These are phyloP conservation scores for Trichoplax adhaerens DNA, from an alignment of 37 sponge, comb jelly and placozoan species.

Conservation along the genomic window DNA sequence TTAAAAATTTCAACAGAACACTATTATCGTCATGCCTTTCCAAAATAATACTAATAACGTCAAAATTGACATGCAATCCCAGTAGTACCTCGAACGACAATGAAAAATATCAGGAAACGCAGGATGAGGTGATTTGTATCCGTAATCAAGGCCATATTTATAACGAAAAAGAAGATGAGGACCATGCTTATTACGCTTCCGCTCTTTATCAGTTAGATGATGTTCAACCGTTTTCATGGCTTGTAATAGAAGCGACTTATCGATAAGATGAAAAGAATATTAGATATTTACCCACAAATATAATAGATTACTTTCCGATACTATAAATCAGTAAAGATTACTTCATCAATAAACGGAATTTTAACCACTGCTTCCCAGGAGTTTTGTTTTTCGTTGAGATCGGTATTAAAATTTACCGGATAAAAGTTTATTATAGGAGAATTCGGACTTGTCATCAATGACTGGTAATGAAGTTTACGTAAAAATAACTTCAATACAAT, in stretches of 20 bases:
- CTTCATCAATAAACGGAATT: constrained; percentile 92
- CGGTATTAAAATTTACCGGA: constrained; percentile 70
- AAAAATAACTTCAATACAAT: no score
- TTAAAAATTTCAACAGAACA: no score
- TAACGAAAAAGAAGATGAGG: constrained; percentile 14
- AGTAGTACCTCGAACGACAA: constrained; percentile 8
- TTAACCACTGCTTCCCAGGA: constrained; percentile 97
- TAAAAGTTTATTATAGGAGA: constrained; percentile 80
- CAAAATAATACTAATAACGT: no score
- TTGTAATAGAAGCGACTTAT: constrained; percentile 23
- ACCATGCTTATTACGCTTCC: constrained; percentile 17
- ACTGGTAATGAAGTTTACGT: no score
- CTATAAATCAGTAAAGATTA: neutral
- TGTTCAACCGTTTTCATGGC: constrained; percentile 28
- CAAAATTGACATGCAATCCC: no score
- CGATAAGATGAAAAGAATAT: no score
- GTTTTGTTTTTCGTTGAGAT: constrained; percentile 91
- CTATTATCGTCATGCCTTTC: no score
- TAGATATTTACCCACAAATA: no score
- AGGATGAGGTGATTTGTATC: no score
- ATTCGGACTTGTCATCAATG: neutral
- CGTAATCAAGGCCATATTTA: neutral
- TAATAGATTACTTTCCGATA: no score
- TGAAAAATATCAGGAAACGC: constrained; percentile 22
- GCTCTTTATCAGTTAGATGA: constrained; percentile 32